phyloP scores from a whole-genome alignment of 1,140 invertebrate species.

The Uloborus diversus region DNA sequence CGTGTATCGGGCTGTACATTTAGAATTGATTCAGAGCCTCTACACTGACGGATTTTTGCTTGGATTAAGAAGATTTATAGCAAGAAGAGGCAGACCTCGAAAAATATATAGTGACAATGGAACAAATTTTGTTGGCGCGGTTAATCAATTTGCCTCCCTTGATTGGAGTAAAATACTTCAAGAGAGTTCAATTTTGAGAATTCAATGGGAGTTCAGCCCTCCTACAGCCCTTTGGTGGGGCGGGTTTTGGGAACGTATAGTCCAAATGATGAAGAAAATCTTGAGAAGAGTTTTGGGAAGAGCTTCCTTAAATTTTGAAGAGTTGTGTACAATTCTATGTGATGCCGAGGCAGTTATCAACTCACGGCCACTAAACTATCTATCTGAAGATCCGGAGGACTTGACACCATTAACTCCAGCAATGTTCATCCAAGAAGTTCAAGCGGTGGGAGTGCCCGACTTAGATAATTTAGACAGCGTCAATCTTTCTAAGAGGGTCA shows the following conservation, averaged over 20 bases:
- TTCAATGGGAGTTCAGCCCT: conserved; percentile 5
- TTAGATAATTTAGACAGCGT: too few species aligned
- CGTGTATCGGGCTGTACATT: background rate
- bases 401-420: conserved; percentile 52
- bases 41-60: background rate
- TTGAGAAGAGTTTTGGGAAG: background rate
- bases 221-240: conserved; percentile 2
- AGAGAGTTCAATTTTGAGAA: background rate
- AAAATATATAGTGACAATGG: conserved; percentile 4
- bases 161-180: background rate
- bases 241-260: conserved; percentile 11
- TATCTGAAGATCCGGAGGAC: conserved; percentile 37
- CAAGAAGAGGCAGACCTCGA: background rate
- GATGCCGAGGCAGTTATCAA: conserved; percentile 16
- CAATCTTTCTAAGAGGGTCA: too few species aligned
- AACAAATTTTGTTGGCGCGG: background rate
- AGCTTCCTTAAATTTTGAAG: background rate
- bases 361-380: conserved; percentile 21
- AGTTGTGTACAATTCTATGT: conserved; percentile 2
- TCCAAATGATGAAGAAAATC: background rate
- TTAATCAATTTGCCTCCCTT: background rate
- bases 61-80: conserved; percentile 7
- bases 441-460: too few species aligned
- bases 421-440: conserved; percentile 53
- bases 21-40: background rate